Evolutionary conservation across 2,797 vertebrate genomes (phyloP).

Genomic region (Pteronotus mesoamericanus): DNA sequence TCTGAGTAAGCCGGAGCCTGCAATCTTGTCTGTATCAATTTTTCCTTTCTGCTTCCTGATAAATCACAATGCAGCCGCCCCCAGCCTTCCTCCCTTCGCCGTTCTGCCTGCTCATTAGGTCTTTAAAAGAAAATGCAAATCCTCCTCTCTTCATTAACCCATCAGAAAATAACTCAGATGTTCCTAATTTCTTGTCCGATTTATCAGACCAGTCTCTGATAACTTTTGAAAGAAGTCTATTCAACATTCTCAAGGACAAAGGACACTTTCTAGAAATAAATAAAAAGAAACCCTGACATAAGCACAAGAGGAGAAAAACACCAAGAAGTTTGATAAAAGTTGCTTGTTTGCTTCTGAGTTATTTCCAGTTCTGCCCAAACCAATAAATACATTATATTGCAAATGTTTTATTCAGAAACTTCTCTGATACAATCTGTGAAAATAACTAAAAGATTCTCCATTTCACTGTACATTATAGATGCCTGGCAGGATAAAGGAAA

Average conservation of each 20-base stretch:
- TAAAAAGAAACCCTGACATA: slow-evolving; percentile 47
- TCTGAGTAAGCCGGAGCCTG: not conserved
- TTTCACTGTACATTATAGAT: not conserved
- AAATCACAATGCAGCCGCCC: slow-evolving; percentile 12
- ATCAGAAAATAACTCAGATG: slow-evolving; percentile 73
- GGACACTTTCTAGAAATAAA: slow-evolving; percentile 55
- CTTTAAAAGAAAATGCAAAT: slow-evolving; percentile 73
- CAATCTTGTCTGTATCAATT: slow-evolving; percentile 41
- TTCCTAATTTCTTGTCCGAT: slow-evolving; percentile 69
- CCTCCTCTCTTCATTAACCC: slow-evolving; percentile 63
- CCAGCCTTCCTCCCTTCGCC: not conserved
- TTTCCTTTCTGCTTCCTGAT: slow-evolving; percentile 59
- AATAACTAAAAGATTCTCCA: slow-evolving; percentile 1
- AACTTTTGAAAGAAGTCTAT: slow-evolving; percentile 68
- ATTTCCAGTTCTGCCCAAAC: slow-evolving; percentile 43
- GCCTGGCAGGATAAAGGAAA: not conserved
- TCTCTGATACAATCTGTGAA: slow-evolving; percentile 36
- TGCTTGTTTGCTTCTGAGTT: slow-evolving; percentile 43
- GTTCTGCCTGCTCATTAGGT: slow-evolving; percentile 64
- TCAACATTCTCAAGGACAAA: slow-evolving; percentile 65
- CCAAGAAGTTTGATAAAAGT: slow-evolving; percentile 45
- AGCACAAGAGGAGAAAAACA: slow-evolving; percentile 24
- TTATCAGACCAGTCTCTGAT: slow-evolving; percentile 64
- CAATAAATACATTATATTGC: not conserved
- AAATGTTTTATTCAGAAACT: slow-evolving; percentile 61